Base-by-base conservation (phyloP, 1,140 invertebrate species). In the Drosophila oshimai region DNA sequence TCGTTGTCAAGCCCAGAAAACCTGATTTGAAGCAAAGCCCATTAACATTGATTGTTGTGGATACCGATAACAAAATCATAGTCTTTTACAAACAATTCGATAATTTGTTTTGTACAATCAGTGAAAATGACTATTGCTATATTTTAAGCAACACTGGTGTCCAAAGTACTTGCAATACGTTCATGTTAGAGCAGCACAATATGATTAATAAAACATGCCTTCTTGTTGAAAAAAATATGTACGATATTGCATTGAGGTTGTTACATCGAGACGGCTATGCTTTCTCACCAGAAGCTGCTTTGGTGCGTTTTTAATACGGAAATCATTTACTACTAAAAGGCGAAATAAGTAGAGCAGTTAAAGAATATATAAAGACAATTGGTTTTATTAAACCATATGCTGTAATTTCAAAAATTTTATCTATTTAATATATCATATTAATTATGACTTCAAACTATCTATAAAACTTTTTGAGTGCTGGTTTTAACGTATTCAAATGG, bases 21-120 rank as follows among this genome's bases (percentile, higher is more conserved):
- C 10, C 51, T 0, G 18, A 29, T 20, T 46, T 28, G 12, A 29
- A 31, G n/a, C 24, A 36, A 18, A 18, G 10, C 7, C 42, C 18
- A 6, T 49, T 42, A 3, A 29, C 33, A 7, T 20, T 87, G 0
- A 67, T 74, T 42, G 37, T 76, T 28, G 34, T 81, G 6, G 81
- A 87, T 41, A 57, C 84, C 2, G 44, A 70, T 15, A 74, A 64
- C n/a, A 87, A 87, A 70, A 45, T 87, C 6, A 77, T 87, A 67
- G 69, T 87, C 12, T 62, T 70, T 33, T 24, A 68, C 5, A 70
- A 70, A 22, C 42, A 69, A 70, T 60, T 81, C 15, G 24, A 73
- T 31, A 36, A 75, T 17, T 45, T 75, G 3, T 18, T 80, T 37
- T 55, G 53, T 60, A 24, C 47, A 10, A 31, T 61, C 0, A 26